Evolutionary conservation across 2,797 vertebrate species (phyloP).

Genomic region (Alexandromys oeconomus): DNA sequence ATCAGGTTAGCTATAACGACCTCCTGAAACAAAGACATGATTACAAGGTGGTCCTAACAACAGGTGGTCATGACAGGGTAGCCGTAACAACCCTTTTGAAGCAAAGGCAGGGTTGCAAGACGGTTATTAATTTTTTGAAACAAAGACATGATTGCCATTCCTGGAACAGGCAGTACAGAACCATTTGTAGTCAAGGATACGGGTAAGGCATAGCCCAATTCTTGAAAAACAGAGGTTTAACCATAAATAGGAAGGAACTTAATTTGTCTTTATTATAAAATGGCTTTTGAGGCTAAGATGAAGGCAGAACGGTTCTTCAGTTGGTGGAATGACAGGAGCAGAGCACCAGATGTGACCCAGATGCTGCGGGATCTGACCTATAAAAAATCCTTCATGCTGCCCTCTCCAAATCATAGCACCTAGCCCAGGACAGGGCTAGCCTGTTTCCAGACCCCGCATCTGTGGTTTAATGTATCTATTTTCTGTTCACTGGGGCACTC

Average conservation of each 20-base stretch:
- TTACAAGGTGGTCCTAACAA: not conserved
- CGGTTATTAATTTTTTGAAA: not conserved
- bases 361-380: not conserved
- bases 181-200: not conserved
- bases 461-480: not conserved
- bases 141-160: not conserved
- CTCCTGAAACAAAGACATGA: not conserved
- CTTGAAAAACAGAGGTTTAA: not conserved
- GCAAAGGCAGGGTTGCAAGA: not conserved
- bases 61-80: not conserved
- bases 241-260: not conserved
- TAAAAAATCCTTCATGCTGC: not conserved
- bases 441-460: not conserved
- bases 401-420: constrained; percentile 4
- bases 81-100: not conserved
- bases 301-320: not conserved
- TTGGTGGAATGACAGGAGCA: not conserved
- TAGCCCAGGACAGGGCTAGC: not conserved
- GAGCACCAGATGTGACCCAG: not conserved
- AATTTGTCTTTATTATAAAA: not conserved
- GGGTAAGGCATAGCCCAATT: not conserved
- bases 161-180: not conserved
- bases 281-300: not conserved
- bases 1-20: not conserved
- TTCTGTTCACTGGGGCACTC: not conserved